A percentile compares a stretch with the other conserved stretches of the same genome.
phyloP scores from a whole-genome alignment of 2,888 invertebrate genomes.

The Hypomecis atomaria region DNA sequence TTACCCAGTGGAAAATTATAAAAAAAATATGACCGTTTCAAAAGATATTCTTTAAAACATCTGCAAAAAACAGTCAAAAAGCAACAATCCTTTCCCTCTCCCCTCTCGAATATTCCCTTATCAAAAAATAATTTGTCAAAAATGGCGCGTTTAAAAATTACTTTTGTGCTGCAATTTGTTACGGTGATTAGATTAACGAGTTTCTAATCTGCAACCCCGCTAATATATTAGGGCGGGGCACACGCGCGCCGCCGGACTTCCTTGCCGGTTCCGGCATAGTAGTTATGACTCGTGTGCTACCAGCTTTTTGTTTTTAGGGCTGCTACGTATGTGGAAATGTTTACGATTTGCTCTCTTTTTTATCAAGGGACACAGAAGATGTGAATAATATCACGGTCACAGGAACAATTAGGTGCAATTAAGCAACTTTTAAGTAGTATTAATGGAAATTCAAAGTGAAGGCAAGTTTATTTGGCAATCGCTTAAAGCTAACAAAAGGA shows the following conservation, averaged over 20 bases:
- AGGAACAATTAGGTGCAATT: no score
- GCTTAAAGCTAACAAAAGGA: no score
- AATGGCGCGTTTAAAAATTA: conserved; percentile 48
- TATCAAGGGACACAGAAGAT: no score
- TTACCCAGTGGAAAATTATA: background rate
- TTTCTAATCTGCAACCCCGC: conserved; percentile 69
- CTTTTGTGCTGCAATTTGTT: conserved; percentile 48
- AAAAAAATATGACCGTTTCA: no score
- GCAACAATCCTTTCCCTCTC: conserved; percentile 7
- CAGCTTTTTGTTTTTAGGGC: conserved; percentile 26
- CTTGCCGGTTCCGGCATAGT: conserved; percentile 57
- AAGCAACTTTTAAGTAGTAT: no score
- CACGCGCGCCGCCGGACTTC: conserved; percentile 56
- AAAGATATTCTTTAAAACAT: no score
- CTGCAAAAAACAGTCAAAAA: conserved; percentile 20
- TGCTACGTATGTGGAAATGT: conserved; percentile 8
- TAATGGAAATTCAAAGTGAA: no score
- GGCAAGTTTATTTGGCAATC: no score
- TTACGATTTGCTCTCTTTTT: background rate
- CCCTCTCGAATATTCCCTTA: conserved; percentile 16
- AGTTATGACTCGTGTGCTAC: conserved; percentile 50
- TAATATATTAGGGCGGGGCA: conserved; percentile 65
- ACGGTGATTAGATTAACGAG: conserved; percentile 73
- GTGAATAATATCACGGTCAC: no score
- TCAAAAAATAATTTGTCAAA: conserved; percentile 40